Evolutionary conservation across 2,113 vertebrate genomes (phyloP), one percentile per base, ranked within the genome.

Genomic region (Thunnus maccoyii): DNA sequence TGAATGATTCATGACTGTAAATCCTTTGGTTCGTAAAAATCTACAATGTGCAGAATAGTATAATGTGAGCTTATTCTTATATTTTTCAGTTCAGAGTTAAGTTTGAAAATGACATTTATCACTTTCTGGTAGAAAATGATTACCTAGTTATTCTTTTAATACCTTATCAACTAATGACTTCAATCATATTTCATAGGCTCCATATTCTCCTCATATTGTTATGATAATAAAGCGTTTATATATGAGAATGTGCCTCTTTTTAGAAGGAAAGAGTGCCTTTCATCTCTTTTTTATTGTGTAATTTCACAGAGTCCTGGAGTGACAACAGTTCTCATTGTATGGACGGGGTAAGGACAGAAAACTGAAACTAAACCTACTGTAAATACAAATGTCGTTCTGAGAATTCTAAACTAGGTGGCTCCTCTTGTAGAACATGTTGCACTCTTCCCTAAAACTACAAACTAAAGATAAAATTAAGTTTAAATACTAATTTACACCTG

Each of bases 301-400:
- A 62, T 1, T 89, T 64, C n/a, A 69, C 89, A 95, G 95, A 94
- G 30, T 93, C 93, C 14, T 89, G 79, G 83, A 91, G 86, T 25
- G 72, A 93, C 47, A 83, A 72, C 18, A 71, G 83, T 27, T 92
- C 88, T 25, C 91, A 87, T 17, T 81, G 86, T 57, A 36, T 84
- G 14, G 86, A 91, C 0, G 88, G 50, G 89, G 95, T 96, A 56
- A 82, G 90, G 72, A 22, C 44, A 65, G 5, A 70, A 76, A 62
- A 54, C 2, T 20, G 18, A 80, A 22, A 47, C 2, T n/a, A 3
- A 17, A 66, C 9, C 78, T 27, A 20, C 36, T 55, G 2, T 56
- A 12, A n/a, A 61, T 51, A 52, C 54, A 2, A 57, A 12, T 44
- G 14, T 0, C 25, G 13, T 41, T 64, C 52, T 58, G 30, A 46